These are phyloP conservation scores for Periphyllus acericola DNA, from an alignment of 2,888 invertebrate species.

Conservation along the genomic window DNA sequence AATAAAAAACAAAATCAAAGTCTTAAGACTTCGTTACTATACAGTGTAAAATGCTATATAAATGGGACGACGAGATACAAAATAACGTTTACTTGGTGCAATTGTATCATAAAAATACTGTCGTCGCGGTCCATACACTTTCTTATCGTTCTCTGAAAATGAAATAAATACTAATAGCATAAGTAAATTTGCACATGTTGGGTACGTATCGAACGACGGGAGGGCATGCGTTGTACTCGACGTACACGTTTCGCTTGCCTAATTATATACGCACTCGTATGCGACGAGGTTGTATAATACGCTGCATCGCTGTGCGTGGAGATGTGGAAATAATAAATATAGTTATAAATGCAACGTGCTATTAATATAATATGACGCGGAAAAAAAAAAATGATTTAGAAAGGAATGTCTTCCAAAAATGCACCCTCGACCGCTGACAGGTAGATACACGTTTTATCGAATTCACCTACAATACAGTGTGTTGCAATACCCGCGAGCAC, in stretches of 20 bases:
- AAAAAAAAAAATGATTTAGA: neutral
- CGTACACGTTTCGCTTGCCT: neutral
- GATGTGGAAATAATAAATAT: neutral
- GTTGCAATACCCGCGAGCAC: too few species aligned
- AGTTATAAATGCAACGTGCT: neutral
- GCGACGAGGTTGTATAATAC: neutral
- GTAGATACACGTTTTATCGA: too few species aligned
- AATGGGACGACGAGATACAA: too few species aligned
- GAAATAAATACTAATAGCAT: neutral
- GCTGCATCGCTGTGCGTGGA: neutral
- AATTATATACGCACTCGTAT: neutral
- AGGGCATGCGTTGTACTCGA: neutral
- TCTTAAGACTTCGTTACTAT: too few species aligned
- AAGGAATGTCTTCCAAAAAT: neutral
- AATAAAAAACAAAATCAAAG: too few species aligned
- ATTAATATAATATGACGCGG: neutral
- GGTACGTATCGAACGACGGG: neutral
- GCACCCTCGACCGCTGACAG: neutral
- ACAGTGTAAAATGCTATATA: too few species aligned
- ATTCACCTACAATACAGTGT: too few species aligned
- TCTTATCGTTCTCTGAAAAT: neutral
- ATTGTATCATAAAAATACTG: too few species aligned
- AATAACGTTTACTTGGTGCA: too few species aligned
- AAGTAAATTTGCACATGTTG: neutral
- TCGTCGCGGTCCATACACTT: neutral